Evolutionary conservation across 2,888 invertebrate genomes (phyloP), one percentile per base, ranked within the genome.

Genomic region (Quadroppia sp.): DNA sequence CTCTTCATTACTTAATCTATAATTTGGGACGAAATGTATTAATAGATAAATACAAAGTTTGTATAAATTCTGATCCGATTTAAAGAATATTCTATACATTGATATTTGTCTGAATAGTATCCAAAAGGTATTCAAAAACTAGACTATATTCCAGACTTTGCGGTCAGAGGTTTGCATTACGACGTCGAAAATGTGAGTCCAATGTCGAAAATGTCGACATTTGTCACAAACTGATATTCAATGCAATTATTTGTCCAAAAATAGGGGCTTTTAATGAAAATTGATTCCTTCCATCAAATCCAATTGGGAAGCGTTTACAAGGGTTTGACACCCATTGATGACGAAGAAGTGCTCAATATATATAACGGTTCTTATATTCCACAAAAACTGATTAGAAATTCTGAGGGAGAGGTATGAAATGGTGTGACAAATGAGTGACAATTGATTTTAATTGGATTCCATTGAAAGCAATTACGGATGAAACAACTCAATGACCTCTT

Each of bases 91-190:
- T 61, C 25, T 25, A 36, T 50, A 20, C 40, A 25, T 76, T 17
- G 25, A 71, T 15, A 56, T 42, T 56, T 45, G 17, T 56, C 30
- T 25, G 83, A 87, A 73, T 84, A 96, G 92, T 97, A 97, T 84
- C 96, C 96, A 3, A 86, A 88, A 80, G 92, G 88, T 79, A 82
- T 98, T 78, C 83, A 86, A 69, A 85, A 88, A 75, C 84, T 96
- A 72, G 88, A 92, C 79, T 98, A 95, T 82, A 89, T 90, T 81
- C 92, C 94, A n/a, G 88, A 90, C 77, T 98, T 95, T 86, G 94
- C 96, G 20, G 92, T 97, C 0, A 87, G 98, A 77, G 98, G 98
- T 45, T 86, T 99, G n/a, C 98, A 98, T 84, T 98, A 95, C 85
- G 98, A 99, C 82, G 92, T 96, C 80, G 90, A 93, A 83, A 94